phyloP scores from a whole-genome alignment of 2,113 vertebrate genomes.

The Sturnira hondurensis region DNA sequence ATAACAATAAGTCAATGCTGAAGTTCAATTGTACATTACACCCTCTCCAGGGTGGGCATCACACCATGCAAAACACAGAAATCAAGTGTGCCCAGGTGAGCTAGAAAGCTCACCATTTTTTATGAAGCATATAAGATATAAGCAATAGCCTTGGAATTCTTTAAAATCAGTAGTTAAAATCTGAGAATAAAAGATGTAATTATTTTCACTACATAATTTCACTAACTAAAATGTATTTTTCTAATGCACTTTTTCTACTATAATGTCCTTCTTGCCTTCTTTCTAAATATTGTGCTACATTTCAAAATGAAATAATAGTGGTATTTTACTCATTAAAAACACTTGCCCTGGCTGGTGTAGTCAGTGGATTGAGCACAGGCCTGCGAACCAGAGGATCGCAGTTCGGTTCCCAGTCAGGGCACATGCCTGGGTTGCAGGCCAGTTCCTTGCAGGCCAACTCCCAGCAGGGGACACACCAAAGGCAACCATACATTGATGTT shows the following conservation, averaged over 20 bases:
- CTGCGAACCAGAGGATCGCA: too few relatives aligned
- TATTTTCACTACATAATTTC: not conserved
- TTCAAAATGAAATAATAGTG: not conserved
- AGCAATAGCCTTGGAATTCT: not conserved
- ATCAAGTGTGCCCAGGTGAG: not conserved
- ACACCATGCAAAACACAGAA: not conserved
- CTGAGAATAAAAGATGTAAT: not conserved
- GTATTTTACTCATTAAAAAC: not conserved
- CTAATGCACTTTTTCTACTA: not conserved
- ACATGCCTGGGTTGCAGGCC: too few relatives aligned
- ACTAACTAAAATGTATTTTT: not conserved
- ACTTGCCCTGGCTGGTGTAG: too few relatives aligned
- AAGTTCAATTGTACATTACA: not conserved
- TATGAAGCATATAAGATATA: not conserved
- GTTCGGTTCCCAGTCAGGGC: too few relatives aligned
- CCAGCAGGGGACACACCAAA: too few relatives aligned
- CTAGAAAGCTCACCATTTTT: not conserved
- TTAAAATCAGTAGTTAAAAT: not conserved
- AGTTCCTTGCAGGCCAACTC: too few relatives aligned
- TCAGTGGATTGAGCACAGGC: too few relatives aligned
- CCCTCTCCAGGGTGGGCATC: fast-evolving
- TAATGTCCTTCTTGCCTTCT: not conserved
- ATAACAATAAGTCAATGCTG: not conserved
- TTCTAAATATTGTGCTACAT: not conserved
- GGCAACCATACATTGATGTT: too few relatives aligned